Conservation (phyloP, 2,113 vertebrate genomes). For the Xenus cinereus region DNA sequence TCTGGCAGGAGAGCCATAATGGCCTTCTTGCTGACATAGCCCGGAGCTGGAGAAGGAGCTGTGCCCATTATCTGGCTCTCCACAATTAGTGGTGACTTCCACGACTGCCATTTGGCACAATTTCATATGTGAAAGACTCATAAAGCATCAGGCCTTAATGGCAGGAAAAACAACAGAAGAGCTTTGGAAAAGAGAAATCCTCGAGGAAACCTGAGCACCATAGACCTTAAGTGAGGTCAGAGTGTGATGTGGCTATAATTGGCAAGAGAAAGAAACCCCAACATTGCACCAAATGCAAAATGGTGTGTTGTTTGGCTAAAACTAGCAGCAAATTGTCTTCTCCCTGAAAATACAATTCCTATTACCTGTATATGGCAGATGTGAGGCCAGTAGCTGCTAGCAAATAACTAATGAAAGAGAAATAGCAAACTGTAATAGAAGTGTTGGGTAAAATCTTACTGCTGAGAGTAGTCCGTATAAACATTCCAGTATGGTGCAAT, state of each 20-base stretch:
- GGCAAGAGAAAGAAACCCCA: background rate
- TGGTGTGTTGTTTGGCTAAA: background rate
- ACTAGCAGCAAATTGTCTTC: background rate
- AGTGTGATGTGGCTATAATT: background rate
- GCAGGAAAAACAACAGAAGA: background rate
- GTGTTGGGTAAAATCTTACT: background rate
- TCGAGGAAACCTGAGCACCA: background rate
- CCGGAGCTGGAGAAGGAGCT: background rate
- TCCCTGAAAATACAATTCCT: background rate
- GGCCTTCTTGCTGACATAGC: background rate
- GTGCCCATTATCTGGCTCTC: background rate
- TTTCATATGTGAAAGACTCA: background rate
- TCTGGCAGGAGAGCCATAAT: background rate
- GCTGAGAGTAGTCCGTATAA: background rate
- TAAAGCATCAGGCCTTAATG: background rate
- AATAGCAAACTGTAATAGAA: background rate
- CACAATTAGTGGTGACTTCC: background rate
- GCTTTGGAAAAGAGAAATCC: background rate
- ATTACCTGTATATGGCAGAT: background rate
- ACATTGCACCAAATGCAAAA: background rate
- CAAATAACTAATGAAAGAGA: background rate
- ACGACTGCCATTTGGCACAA: background rate
- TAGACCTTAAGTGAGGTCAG: background rate
- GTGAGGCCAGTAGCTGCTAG: background rate
- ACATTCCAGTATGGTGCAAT: background rate